Evolutionary conservation across 2,888 invertebrate genomes (phyloP), one percentile per base, ranked within the genome.

Genomic region (Cerastoderma edule): DNA sequence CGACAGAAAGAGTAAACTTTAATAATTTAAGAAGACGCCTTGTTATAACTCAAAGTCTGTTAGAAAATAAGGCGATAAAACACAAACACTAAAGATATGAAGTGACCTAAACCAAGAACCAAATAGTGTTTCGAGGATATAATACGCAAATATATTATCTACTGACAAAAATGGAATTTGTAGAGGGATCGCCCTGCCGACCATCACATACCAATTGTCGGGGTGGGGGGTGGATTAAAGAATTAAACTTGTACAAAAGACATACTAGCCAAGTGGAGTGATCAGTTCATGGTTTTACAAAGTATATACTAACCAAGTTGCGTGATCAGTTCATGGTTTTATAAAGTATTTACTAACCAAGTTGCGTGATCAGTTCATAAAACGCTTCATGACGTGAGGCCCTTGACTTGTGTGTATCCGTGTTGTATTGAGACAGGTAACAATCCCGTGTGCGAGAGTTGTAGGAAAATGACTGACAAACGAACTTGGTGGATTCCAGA

Each of bases 401-500:
- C 6, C 65, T 69, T 4, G 30, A 22, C 19, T 69, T 70, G 19
- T 66, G 50, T 16, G 57, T 46, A 22, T 63, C 50, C n/a, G 66
- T 35, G 44, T 95, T 95, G 39, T 93, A 92, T 78, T 94, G 94
- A 48, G 94, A 94, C 76, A 95, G 89, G 54, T 94, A 91, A 85
- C 95, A 95, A 30, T 93, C 91, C 54, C 94, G 93, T 4, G 90
- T 92, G 87, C 88, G 94, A 5, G 71, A 35, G 94, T 94, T 93
- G 88, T 94, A 95, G 80, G 94, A 94, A 90, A 95, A 95, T 0
- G 95, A 95, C 83, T 94, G 93, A 85, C 95, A 95, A 2, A 93
- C 92, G 81, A 95, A 95, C 66, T 92, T 92, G 66, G 93, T 93
- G 71, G 94, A 93, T 76, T 94, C 93, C 1, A 94, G 86, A 82